Base-by-base conservation (phyloP, 2,888 invertebrate genomes). In the Ophion ventricosus region DNA sequence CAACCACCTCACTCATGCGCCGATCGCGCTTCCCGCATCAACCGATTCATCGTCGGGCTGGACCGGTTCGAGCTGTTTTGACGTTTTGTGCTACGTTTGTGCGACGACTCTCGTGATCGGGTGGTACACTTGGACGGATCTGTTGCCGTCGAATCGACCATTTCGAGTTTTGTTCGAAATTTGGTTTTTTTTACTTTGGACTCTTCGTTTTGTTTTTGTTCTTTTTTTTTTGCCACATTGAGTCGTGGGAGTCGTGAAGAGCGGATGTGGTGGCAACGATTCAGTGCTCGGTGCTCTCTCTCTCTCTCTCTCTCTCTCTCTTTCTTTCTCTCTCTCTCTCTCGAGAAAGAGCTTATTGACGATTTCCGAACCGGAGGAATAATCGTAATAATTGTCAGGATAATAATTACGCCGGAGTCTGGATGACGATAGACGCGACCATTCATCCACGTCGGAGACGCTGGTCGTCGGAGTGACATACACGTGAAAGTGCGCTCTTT, bases 1-100 rank as follows among this genome's bases (percentile, higher is more conserved):
- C 91, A 92, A 92, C 92, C 92, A 92, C 91, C 91, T 91, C 92
- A 92, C 92, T 92, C 90, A 90, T 90, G 90, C 89, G 90, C 88
- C 88, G 91, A 91, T 91, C 92, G 92, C 90, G 91, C 89, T 85
- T 73, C 43, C 83, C 76, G 83, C 81, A 87, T 80, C 75, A 85
- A 82, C 83, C 40, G 63, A 49, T 74, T 76, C 40, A 69, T 72
- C 17, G 17, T 73, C 43, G 56, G 29, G 26, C 20, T 43, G 74
- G 66, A 77, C 76, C 84, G 76, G 73, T 81, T 72, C 26, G 72
- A 26, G 40, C 77, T 69, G 57, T 80, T 85, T 82, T 85, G 85
- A 85, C 85, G 74, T 85, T 85, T 85, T 85, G 14, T 43, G 14
- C 14, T 2, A 1, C 43, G 43, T 14, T 14, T 14, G 43, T 14